These are phyloP conservation scores for Griposia aprilina DNA, from an alignment of 2,888 invertebrate species.

Conservation along the genomic window DNA sequence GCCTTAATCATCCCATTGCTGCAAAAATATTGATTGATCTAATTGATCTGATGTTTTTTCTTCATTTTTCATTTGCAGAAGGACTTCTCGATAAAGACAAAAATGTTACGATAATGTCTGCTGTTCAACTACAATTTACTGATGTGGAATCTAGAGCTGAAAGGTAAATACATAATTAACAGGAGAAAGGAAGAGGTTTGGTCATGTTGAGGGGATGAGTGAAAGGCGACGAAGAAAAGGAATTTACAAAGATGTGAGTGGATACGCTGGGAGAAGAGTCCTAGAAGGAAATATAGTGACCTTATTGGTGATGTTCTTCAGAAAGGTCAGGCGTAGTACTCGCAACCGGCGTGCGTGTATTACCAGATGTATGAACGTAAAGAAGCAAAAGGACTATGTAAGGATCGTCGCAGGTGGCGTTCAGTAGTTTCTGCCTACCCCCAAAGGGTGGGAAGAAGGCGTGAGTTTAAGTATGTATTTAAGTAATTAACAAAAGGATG, in stretches of 20 bases:
- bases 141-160: fast-evolving
- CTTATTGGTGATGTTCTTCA: not conserved
- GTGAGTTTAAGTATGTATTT: not conserved
- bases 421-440: not conserved
- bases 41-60: not conserved
- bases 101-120: conserved; percentile 22
- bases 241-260: not conserved
- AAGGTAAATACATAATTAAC: conserved; percentile 27
- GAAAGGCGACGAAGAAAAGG: not conserved
- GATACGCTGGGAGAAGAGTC: not conserved
- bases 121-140: not conserved
- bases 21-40: not conserved
- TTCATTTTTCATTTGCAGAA: conserved; percentile 9
- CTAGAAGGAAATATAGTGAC: no score
- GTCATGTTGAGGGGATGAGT: not conserved
- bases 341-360: not conserved
- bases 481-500: no score
- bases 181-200: no score
- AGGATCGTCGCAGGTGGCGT: not conserved
- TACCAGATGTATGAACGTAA: not conserved
- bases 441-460: not conserved
- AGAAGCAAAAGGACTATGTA: not conserved
- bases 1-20: no score
- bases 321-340: not conserved
- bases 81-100: conserved; percentile 1